Base-by-base conservation (phyloP, 2,797 vertebrate genomes). In the Sebastiscus tertius region DNA sequence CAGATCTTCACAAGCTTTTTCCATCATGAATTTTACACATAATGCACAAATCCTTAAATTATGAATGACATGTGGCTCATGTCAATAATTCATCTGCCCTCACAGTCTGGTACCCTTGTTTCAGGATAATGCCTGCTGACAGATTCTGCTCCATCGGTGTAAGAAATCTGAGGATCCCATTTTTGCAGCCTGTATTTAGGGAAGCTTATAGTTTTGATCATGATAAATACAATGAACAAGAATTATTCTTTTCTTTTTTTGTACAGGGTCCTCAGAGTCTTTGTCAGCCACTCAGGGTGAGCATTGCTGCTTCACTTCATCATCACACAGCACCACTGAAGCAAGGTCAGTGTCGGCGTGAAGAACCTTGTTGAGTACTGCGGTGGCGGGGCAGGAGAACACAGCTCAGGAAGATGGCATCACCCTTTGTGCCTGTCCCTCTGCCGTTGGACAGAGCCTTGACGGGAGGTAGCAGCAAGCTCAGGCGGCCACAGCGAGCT, bases 371-470 rank as follows among this genome's bases (percentile, higher is more conserved):
- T n/a, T 58, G 52, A 64, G 31, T 6, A 56, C 64, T 69, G 75
- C 39, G 1, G 82, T 79, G 82, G 80, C 13, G 6, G 80, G 63
- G 61, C 82, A 18, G 76, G 72, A 77, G 67, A 12, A 4, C 11
- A 3, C 55, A 54, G 36, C 84, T 88, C 77, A 82, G 80, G 81
- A 87, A 83, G 76, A 95, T 95, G 94, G 93, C 94, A 11, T 93
- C 94, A 31, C 93, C 94, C 14, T 95, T 95, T 67, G 94, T 94
- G 87, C 94, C 94, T 64, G 93, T 95, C 42, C 93, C 93, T 1
- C 72, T 94, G 84, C 93, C 94, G 22, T 61, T 95, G 85, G 90
- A 92, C 83, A 86, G 91, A 83, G 75, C 69, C 61, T 46, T 83
- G 56, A 82, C 90, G 0, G 87, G 82, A 39, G 77, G 87, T 3